Base-by-base conservation (phyloP, 2,113 vertebrate species). In the Globicephala melas region DNA sequence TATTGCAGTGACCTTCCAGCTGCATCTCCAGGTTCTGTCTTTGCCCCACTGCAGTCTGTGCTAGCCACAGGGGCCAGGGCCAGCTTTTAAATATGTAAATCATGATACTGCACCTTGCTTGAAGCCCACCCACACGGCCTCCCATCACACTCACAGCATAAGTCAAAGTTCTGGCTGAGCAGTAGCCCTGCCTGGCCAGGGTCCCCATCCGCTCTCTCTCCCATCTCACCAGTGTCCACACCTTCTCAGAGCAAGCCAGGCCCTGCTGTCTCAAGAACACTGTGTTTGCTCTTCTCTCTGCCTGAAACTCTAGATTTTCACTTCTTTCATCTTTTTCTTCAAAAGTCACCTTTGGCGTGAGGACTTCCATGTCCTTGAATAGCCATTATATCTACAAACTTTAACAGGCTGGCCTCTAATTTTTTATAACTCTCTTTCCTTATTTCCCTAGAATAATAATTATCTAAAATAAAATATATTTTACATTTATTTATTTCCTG, bases 261-360 rank as follows among this genome's bases (percentile, higher is more conserved):
- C 5, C 33, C 20, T 0, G 8, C 17, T 9, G 12, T 21, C n/a
- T 55, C n/a, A 2, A 13, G 25, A 33, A 14, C 55, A 28, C 17
- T 20, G 25, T 1, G 20, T 9, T 3, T 74, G 41, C 25, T 12
- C 8, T 63, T 25, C 7, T 67, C 62, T 28, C 44, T 73, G 58
- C 68, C 20, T 38, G 25, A 50, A 55, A 53, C 18, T 60, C 8
- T 6, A 15, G 14, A 28, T 14, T 60, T 65, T 60, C 33, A 13
- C 38, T 81, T 62, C 36, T 17, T 63, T n/a, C 11, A 23, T 55
- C 23, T n/a, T 21, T 38, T 31, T 31, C 33, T 67, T 58, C n/a
- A 13, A n/a, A 18, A 68, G 58, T 33, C 17, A 41, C 47, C 47
- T 26, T 71, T 13, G 60, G 53, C 50, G 31, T 8, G 41, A n/a